Percentiles rank a stretch among this genome's conserved stretches.
Conservation (phyloP, 2,888 invertebrate species). For the Timandra comae region DNA sequence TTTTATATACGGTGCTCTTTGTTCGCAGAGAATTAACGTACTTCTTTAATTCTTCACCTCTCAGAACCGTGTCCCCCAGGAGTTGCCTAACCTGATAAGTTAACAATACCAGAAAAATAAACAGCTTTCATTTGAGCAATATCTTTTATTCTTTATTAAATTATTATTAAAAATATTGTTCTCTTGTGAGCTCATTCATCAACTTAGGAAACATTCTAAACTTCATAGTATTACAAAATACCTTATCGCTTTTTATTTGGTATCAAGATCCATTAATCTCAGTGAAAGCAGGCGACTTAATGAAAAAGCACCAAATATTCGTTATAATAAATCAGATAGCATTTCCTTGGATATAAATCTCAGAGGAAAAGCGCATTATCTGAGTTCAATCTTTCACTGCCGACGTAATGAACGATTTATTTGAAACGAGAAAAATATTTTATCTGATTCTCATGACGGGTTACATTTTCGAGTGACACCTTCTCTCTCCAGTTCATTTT, state of each 20-base stretch:
- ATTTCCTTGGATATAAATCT: conserved; percentile 33
- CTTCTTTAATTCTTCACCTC: conserved; percentile 90
- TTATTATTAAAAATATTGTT: too few relatives aligned
- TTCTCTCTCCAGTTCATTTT: background rate
- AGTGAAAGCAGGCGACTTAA: conserved; percentile 14
- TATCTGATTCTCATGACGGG: conserved; percentile 33
- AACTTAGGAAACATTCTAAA: too few relatives aligned
- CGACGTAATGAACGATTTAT: conserved; percentile 54
- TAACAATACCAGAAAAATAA: conserved; percentile 3
- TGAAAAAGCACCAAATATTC: conserved; percentile 15
- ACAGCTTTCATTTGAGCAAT: too few relatives aligned
- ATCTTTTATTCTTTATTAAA: background rate
- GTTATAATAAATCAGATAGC: conserved; percentile 31
- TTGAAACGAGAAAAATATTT: conserved; percentile 51
- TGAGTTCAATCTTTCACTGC: conserved; percentile 33
- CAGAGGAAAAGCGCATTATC: conserved; percentile 40
- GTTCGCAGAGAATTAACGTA: conserved; percentile 88
- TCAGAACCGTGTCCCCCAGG: conserved; percentile 81
- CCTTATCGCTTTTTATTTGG: background rate
- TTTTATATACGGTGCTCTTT: conserved; percentile 88
- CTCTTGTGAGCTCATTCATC: too few relatives aligned
- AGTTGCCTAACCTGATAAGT: conserved; percentile 58
- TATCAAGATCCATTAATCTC: conserved; percentile 15
- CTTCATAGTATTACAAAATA: too few relatives aligned
- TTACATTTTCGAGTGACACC: conserved; percentile 24